These are phyloP conservation scores for Rhopalosiphum maidis DNA, from an alignment of 1,140 invertebrate genomes.

Conservation along the genomic window DNA sequence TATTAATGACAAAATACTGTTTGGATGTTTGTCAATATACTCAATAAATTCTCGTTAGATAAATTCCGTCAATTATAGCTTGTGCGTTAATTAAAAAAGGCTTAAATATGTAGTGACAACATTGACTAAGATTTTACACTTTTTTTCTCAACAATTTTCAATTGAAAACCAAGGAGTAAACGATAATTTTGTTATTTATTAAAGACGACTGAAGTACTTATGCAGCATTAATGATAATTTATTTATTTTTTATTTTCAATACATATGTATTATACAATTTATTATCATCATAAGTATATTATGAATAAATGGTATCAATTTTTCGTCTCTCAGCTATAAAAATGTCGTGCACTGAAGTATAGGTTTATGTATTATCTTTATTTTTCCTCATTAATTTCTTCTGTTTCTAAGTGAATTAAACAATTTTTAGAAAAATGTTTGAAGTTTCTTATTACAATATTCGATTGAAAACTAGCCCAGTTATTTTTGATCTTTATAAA, in stretches of 20 bases:
- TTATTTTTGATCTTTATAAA: background rate
- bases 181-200: background rate
- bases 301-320: background rate
- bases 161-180: background rate
- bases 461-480: background rate
- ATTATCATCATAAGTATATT: background rate
- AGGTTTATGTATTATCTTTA: background rate
- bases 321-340: background rate
- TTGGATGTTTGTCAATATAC: constrained; percentile 3
- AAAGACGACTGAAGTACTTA: background rate
- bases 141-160: constrained; percentile 1
- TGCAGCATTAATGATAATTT: background rate
- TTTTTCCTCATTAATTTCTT: background rate
- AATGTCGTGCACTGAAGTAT: background rate
- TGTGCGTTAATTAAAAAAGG: constrained; percentile 3
- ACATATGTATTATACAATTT: background rate
- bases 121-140: background rate
- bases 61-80: background rate
- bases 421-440: background rate
- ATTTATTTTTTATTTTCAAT: background rate
- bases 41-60: background rate
- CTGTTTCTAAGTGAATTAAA: background rate
- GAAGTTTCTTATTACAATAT: background rate
- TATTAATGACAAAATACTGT: constrained; percentile 17
- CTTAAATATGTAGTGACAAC: background rate